A percentile compares a stretch with the other conserved stretches of the same genome.
phyloP scores from a whole-genome alignment of 2,113 vertebrate genomes.

The Labrus mixtus region DNA sequence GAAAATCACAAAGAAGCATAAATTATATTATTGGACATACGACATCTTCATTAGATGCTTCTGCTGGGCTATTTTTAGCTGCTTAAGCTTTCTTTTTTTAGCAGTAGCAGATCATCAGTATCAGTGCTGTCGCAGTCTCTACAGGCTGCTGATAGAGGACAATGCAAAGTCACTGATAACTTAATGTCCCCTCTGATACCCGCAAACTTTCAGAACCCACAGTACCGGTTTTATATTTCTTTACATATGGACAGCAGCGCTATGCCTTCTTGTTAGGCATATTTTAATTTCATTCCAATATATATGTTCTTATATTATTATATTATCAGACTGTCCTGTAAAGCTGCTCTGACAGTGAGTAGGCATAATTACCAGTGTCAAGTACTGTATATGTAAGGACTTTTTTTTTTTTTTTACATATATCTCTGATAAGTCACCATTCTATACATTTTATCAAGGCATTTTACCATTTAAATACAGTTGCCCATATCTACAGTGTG shows the following conservation, averaged over 20 bases:
- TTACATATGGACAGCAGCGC: neutral
- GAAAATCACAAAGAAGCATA: constrained; percentile 5
- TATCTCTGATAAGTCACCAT: neutral
- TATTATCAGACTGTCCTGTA: neutral
- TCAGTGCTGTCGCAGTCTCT: constrained; percentile 15
- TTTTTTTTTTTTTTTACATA: too few species aligned
- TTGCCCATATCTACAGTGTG: neutral
- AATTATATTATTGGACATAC: neutral
- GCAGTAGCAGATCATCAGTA: constrained; percentile 4
- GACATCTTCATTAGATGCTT: constrained; percentile 11
- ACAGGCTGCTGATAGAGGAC: constrained; percentile 31
- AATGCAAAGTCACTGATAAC: constrained; percentile 38
- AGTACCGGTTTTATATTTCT: neutral
- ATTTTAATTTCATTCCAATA: neutral
- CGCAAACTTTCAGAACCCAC: neutral
- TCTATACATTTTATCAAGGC: neutral
- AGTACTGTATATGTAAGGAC: too few species aligned
- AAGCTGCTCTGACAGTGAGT: neutral
- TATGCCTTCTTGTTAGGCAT: neutral
- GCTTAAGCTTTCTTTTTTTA: neutral
- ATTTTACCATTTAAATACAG: neutral
- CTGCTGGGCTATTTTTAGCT: constrained; percentile 26
- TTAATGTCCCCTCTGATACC: constrained; percentile 10
- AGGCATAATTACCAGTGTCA: neutral
- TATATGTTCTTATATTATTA: neutral